Base-by-base conservation (phyloP, 1,140 invertebrate species). In the Leptopilina boulardi region DNA sequence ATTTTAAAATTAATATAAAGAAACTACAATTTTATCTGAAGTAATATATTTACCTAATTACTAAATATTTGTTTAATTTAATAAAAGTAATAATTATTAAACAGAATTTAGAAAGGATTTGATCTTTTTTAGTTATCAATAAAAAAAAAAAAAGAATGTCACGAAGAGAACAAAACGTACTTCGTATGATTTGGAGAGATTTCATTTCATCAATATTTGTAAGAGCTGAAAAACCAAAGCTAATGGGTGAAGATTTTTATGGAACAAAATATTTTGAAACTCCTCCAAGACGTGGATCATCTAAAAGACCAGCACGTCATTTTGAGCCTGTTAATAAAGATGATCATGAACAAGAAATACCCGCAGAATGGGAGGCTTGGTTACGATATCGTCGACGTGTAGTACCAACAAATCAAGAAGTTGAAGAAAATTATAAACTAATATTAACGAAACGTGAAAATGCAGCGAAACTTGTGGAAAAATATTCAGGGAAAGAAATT, bases 321-420 rank as follows among this genome's bases (percentile, higher is more conserved):
- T 97, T 96, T 90, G 92, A 92, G 75, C 95, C 96, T 0, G 85
- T 89, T 0, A 90, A 92, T 19, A 93, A 93, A 51, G 90, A 93
- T 0, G 78, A 93, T 83, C 94, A 95, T 83, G 92, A 94, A 59
- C 92, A 94, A 84, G 94, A 96, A 82, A 86, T 96, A 56, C 95
- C 96, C 5, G 92, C 95, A 3, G 96, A 97, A 89, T 97, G 96
- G 96, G 95, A 96, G 88, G 91, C 96, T 13, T 97, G 96, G 96
- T 89, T 97, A 23, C 91, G 96, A 88, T 91, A 93, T 78, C 91
- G 95, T 84, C 92, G 95, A 79, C 87, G 87, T 2, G 89, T 94
- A 13, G 94, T 95, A 54, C 96, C 96, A 0, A 93, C 93, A 0
- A 91, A 92, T 51, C 95, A 96, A 83, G 96, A 97, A 91, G 88